Evolutionary conservation across 2,113 vertebrate genomes (phyloP).

Genomic region (Rhinolophus ferrumequinum): DNA sequence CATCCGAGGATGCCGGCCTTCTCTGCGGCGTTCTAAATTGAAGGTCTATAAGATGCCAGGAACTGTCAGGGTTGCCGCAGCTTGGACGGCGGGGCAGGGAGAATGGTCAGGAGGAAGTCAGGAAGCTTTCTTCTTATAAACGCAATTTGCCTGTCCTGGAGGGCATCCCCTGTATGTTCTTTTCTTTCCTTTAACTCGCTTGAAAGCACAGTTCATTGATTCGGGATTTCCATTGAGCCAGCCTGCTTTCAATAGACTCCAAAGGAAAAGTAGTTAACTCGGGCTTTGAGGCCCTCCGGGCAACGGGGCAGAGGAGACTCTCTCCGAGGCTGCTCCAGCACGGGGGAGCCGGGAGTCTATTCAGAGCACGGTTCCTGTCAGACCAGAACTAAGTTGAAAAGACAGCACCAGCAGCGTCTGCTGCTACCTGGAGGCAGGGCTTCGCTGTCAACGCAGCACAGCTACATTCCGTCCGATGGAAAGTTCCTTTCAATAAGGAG

Average conservation of each 20-base stretch:
- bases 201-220: conserved; percentile 53
- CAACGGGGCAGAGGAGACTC: neutral
- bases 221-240: neutral
- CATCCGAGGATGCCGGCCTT: neutral
- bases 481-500: conserved; percentile 1
- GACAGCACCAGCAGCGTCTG: neutral
- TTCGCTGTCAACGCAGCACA: neutral
- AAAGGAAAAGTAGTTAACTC: neutral
- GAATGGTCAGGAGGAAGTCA: neutral
- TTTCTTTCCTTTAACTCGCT: neutral
- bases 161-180: conserved; percentile 34
- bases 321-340: neutral
- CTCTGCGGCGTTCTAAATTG: accelerated
- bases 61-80: neutral
- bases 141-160: neutral
- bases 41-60: neutral
- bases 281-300: neutral
- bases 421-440: neutral
- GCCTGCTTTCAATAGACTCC: conserved; percentile 22
- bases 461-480: neutral
- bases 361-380: neutral
- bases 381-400: neutral
- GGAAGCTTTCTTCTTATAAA: neutral
- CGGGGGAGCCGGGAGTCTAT: neutral
- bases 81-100: neutral